Percentiles rank a stretch among this genome's conserved stretches.
phyloP scores from a whole-genome alignment of 2,797 vertebrate genomes.

The Poeciliopsis presidionis region DNA sequence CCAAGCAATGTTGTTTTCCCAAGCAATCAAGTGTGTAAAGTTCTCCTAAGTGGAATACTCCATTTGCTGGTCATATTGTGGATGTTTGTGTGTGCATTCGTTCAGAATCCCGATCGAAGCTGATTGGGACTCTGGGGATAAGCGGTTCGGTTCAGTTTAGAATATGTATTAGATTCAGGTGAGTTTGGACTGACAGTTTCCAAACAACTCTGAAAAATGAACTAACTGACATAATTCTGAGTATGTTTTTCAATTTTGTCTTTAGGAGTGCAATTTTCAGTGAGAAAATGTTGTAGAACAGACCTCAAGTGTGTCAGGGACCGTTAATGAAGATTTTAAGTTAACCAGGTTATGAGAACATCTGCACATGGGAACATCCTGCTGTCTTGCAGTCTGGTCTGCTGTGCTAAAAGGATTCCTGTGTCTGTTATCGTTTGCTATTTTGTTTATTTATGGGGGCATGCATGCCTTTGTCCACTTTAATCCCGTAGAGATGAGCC shows the following conservation, averaged over 20 bases:
- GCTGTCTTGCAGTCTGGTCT: background rate
- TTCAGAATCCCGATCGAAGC: background rate
- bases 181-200: slow-evolving; percentile 40
- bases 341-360: background rate
- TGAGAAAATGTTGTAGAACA: background rate
- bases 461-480: background rate
- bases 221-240: slow-evolving; percentile 22
- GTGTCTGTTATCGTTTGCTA: slow-evolving; percentile 2
- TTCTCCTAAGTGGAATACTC: slow-evolving; percentile 53
- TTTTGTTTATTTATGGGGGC: background rate
- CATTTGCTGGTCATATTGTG: slow-evolving; percentile 50
- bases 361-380: background rate
- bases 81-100: slow-evolving; percentile 40
- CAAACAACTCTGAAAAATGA: slow-evolving; percentile 30
- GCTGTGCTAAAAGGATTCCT: background rate
- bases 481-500: background rate
- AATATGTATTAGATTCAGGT: slow-evolving; percentile 20
- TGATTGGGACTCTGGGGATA: slow-evolving; percentile 42
- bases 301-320: background rate
- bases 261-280: background rate
- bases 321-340: background rate
- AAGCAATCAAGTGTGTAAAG: slow-evolving; percentile 66
- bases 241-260: slow-evolving; percentile 13
- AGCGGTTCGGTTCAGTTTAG: slow-evolving; percentile 32
- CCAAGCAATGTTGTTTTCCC: slow-evolving; percentile 59